These are phyloP conservation scores for Aptenodytes forsteri DNA, from an alignment of 2,113 vertebrate genomes.

Conservation along the genomic window DNA sequence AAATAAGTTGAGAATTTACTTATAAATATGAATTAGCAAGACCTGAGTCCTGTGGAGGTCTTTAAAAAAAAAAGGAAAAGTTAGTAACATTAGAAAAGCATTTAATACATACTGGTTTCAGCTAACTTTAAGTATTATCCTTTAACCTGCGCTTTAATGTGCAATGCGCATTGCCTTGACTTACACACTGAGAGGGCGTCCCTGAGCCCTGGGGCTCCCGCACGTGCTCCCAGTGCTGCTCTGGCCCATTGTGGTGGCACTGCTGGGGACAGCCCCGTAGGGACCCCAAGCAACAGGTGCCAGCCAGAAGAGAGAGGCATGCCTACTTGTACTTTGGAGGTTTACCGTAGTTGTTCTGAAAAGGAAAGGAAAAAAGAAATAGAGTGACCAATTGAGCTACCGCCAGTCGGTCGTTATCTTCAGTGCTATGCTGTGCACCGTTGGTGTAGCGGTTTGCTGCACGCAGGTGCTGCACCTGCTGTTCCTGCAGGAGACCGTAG, in stretches of 20 bases:
- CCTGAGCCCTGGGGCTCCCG: neutral
- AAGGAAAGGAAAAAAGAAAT: neutral
- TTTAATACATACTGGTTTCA: neutral
- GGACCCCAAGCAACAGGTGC: neutral
- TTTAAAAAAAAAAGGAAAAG: neutral
- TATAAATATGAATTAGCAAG: neutral
- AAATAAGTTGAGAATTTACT: neutral
- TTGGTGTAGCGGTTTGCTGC: neutral
- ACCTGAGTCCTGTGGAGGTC: neutral
- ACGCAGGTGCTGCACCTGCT: rapidly evolving
- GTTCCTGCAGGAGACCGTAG: neutral
- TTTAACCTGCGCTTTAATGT: neutral
- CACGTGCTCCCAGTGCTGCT: neutral
- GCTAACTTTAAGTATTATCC: neutral
- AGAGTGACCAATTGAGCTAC: neutral
- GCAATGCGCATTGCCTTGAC: neutral
- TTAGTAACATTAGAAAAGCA: neutral
- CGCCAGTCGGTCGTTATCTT: rapidly evolving
- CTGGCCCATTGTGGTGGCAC: neutral
- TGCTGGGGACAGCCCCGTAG: rapidly evolving
- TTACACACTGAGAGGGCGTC: neutral
- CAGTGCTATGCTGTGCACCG: neutral
- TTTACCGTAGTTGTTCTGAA: neutral
- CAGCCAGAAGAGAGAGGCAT: neutral
- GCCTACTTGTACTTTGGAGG: neutral